Base-by-base conservation (phyloP, 2,113 vertebrate genomes). In the Callionymus lyra region DNA sequence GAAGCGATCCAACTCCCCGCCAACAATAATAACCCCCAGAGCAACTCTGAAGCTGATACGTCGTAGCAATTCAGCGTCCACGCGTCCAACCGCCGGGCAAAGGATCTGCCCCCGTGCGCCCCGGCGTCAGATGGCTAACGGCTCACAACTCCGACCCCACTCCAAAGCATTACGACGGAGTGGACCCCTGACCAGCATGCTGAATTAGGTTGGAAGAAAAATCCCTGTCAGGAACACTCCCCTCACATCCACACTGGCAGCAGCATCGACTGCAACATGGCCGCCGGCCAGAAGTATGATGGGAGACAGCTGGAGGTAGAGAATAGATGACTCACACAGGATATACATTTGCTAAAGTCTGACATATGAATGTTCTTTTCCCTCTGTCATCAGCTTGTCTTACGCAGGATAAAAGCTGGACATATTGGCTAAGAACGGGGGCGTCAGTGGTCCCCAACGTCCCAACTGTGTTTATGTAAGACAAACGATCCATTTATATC, bases 51-150 rank as follows among this genome's bases (percentile, higher is more conserved):
- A 56, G 58, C 53, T 50, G 63, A 70, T 39, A 43, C 50, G 53
- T 59, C 46, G 59, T 45, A 44, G 44, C 34, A 47, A 61, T 13
- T 40, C 31, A 16, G 12, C 50, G 48, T 52, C 56, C 59, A 55
- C 44, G 15, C 47, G 34, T 63, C 44, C 21, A 27, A 4, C 47
- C 65, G 50, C 34, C 38, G 27, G 54, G 51, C 48, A 8, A 49
- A 34, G 38, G 56, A 60, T 47, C 38, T 48, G 63, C 31, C 34
- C 16, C 41, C 44, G 33, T 57, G 58, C 59, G 53, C 52, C 48
- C 38, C 35, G 41, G 6, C n/a, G 38, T 36, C 12, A 44, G 46
- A 56, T 38, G 3, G 17, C 37, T 37, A 63, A 33, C 41, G 38
- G 47, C 31, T 38, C 6, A 34, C 2, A 9, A 44, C 46, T 10